Conservation (phyloP, 1,140 invertebrate genomes). For the Eupristina koningsbergeri region DNA sequence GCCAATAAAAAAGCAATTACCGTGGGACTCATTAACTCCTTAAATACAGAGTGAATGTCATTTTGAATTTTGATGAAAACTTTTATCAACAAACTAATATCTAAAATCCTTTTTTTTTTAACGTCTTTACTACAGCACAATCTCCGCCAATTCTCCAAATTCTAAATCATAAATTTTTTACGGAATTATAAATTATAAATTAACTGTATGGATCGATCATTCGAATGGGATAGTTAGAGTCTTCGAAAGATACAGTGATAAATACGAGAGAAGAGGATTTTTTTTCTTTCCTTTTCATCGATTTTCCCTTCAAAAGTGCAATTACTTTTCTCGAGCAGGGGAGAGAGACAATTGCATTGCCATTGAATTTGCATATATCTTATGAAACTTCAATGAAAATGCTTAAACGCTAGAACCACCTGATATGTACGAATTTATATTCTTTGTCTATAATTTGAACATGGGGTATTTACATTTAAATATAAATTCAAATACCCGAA, state of each 20-base stretch:
- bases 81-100: neutral
- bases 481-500: no score
- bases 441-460: no score
- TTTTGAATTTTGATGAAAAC: constrained; percentile 4
- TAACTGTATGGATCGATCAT: neutral
- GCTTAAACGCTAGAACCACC: neutral
- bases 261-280: no score
- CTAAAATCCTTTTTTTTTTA: neutral
- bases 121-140: neutral
- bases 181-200: neutral
- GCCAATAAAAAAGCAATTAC: neutral
- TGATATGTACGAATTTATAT: neutral
- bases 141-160: neutral
- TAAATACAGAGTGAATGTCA: neutral
- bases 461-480: no score
- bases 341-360: neutral
- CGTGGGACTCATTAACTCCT: neutral
- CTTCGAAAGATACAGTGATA: no score
- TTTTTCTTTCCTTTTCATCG: no score
- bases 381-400: neutral
- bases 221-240: no score
- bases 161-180: neutral
- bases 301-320: neutral
- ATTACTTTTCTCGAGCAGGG: neutral
- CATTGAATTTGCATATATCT: neutral